Percentiles rank a stretch among this genome's conserved stretches.
phyloP scores from a whole-genome alignment of 2,888 invertebrate genomes.

The Spicauda simplicius region DNA sequence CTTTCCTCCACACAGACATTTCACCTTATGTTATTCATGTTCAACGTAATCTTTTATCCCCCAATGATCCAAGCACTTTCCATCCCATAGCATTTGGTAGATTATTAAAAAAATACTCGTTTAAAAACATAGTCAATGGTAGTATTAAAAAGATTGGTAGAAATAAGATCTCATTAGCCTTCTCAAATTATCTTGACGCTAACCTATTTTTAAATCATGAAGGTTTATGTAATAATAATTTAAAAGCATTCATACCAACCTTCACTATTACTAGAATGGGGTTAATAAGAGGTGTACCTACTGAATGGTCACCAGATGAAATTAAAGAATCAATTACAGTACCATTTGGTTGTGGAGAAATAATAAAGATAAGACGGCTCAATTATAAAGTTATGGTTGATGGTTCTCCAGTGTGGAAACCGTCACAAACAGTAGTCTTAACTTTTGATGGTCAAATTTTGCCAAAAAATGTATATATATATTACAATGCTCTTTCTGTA shows the following conservation, averaged over 20 bases:
- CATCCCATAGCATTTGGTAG: constrained; percentile 6
- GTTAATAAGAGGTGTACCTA: not conserved
- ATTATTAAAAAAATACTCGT: not conserved
- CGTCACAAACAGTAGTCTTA: constrained; percentile 19
- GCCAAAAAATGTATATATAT: constrained; percentile 22
- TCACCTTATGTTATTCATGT: constrained; percentile 3
- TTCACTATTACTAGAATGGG: not conserved
- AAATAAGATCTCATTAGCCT: not conserved
- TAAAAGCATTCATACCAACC: not conserved
- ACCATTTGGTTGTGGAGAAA: constrained; percentile 18
- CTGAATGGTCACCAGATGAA: constrained; percentile 11
- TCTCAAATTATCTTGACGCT: not conserved
- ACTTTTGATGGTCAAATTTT: constrained; percentile 32
- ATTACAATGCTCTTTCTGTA: constrained; percentile 15
- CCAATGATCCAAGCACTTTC: not conserved
- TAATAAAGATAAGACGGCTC: constrained; percentile 8
- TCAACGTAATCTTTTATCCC: not conserved
- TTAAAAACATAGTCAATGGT: not conserved
- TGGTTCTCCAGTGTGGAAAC: constrained; percentile 3
- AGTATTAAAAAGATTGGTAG: not conserved
- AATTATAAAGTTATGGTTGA: constrained; percentile 12
- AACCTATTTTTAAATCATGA: not conserved
- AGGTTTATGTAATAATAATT: not conserved
- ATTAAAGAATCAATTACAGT: constrained; percentile 5
- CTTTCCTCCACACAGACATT: not conserved